These are phyloP conservation scores for Pseudocheirus occidentalis DNA, from an alignment of 2,797 vertebrate genomes.

Conservation along the genomic window DNA sequence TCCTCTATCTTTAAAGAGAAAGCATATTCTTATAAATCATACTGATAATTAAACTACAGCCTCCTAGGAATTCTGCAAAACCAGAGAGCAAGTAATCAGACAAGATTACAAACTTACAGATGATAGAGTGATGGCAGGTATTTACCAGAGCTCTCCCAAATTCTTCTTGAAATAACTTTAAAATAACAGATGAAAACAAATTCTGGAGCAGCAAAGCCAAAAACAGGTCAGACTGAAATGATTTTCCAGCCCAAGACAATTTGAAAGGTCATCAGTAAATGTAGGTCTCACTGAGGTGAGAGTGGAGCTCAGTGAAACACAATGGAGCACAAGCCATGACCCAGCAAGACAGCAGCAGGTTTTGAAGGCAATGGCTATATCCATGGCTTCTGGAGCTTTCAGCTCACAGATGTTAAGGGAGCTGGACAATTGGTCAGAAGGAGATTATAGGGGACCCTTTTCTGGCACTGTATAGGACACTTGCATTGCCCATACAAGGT, in stretches of 20 bases:
- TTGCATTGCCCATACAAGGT: too few relatives aligned
- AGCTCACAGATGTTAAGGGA: too few relatives aligned
- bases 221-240: background rate
- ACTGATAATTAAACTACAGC: background rate
- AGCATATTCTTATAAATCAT: background rate
- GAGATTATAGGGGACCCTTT: too few relatives aligned
- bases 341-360: background rate
- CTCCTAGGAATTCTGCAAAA: conserved; percentile 36
- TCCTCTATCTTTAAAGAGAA: background rate
- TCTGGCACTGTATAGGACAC: too few relatives aligned
- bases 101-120: background rate
- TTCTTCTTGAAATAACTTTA: background rate
- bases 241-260: background rate
- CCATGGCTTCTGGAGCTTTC: background rate
- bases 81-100: conserved; percentile 37
- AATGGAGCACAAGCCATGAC: background rate
- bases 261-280: background rate
- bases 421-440: too few relatives aligned
- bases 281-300: background rate
- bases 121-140: background rate
- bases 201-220: background rate
- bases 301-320: background rate
- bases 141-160: background rate
- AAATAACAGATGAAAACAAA: background rate
- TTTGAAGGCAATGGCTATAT: background rate